phyloP scores from a whole-genome alignment of 2,888 invertebrate genomes.

The Exocentrus adspersus region DNA sequence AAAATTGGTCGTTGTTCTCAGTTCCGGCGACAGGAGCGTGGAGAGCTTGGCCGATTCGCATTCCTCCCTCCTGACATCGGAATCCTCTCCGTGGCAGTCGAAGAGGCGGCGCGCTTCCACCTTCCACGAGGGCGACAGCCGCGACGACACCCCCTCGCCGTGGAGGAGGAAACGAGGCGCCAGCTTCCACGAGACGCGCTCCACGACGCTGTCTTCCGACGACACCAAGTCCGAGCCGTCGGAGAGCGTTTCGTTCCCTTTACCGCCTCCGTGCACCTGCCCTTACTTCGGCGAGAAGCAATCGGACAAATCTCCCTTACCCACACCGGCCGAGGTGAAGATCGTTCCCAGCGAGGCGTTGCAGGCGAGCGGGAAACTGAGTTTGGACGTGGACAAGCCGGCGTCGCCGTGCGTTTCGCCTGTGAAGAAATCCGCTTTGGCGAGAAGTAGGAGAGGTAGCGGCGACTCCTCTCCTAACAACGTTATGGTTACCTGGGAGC shows the following conservation, averaged over 20 bases:
- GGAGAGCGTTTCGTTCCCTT: constrained; percentile 62
- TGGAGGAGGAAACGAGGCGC: constrained; percentile 60
- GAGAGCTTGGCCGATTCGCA: constrained; percentile 57
- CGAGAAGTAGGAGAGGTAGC: constrained; percentile 48
- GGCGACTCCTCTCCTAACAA: constrained; percentile 55
- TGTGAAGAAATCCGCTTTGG: constrained; percentile 49
- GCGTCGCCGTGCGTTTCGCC: constrained; percentile 64
- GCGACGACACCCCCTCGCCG: constrained; percentile 60
- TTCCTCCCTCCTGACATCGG: constrained; percentile 55
- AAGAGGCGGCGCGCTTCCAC: constrained; percentile 64
- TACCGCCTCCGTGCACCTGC: constrained; percentile 83
- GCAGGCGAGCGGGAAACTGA: constrained; percentile 40
- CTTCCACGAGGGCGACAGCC: constrained; percentile 64
- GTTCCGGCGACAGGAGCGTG: constrained; percentile 51
- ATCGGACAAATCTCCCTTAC: constrained; percentile 57
- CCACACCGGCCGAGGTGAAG: constrained; percentile 58
- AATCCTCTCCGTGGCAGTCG: constrained; percentile 55
- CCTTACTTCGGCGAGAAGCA: constrained; percentile 80
- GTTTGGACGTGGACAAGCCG: constrained; percentile 55
- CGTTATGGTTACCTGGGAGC: constrained; percentile 77
- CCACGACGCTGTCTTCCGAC: constrained; percentile 49
- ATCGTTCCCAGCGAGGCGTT: constrained; percentile 62
- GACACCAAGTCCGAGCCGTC: constrained; percentile 43
- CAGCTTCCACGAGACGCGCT: constrained; percentile 63
- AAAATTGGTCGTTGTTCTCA: too few species aligned